Base-by-base conservation (phyloP, 2,888 invertebrate genomes). In the Rhynchonema sp. region DNA sequence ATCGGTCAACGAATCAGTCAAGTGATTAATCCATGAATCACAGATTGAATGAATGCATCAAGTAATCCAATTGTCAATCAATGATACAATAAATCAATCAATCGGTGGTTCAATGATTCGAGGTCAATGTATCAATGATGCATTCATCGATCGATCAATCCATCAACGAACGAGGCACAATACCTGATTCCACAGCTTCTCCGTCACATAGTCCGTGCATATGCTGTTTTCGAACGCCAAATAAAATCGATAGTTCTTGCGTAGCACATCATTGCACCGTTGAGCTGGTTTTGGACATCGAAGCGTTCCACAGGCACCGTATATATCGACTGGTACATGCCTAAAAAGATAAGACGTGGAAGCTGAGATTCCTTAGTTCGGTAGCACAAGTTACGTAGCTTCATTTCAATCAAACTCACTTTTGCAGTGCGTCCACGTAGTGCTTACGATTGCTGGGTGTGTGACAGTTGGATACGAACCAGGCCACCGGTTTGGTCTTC, bases 201-300 rank as follows among this genome's bases (percentile, higher is more conserved):
- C 72, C 1, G 72, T 72, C 25, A 68, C 65, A 61, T 72, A 72
- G 54, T 72, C 72, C 23, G 64, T 61, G 63, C 72, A 72, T 60
- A 72, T 64, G 27, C 67, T 67, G 62, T 72, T 72, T 61, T 72
- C 71, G n/a, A 62, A 55, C 20, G 62, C 58, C 22, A 62, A 38
- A 29, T 62, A 62, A 46, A 62, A 54, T 26, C 54, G 52, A n/a
- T 52, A 52, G 9, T 52, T 3, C 25, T 52, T 52, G 17, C 3
- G 6, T 3, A 52, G 52, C 25, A 23, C 3, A 23, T 52, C 25
- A n/a, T 54, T 54, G 54, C 54, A 54, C 2, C 22, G 25, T 22
- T 20, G 27, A 17, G 54, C 54, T 3, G 54, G 28, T 56, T 66
- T 63, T 17, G 65, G 64, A 56, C 71, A 71, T 26, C 63, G 62